These are phyloP conservation scores for Petrocephalus sullivani DNA, from an alignment of 2,797 vertebrate genomes.

Conservation along the genomic window DNA sequence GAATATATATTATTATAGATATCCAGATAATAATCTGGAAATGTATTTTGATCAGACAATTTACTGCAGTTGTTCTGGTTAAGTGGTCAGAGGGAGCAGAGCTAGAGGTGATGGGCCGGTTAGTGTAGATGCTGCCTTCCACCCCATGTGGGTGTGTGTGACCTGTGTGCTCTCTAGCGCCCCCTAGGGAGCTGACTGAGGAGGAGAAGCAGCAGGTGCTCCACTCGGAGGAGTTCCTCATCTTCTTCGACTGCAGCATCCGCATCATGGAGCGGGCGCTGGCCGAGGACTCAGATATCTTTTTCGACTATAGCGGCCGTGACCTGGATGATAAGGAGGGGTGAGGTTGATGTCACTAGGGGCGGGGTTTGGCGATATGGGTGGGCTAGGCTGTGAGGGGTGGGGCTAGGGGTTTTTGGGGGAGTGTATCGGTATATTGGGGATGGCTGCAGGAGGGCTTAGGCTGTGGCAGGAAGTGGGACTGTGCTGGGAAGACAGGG, in stretches of 20 bases:
- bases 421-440: too few relatives aligned
- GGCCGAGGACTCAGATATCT: conserved; percentile 87
- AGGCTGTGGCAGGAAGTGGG: not conserved
- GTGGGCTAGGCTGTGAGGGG: not conserved
- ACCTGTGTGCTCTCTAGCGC: conserved; percentile 34
- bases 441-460: not conserved
- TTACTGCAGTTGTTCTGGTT: not conserved
- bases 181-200: conserved; percentile 85
- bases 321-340: conserved; percentile 90
- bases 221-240: conserved; percentile 92
- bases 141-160: not conserved
- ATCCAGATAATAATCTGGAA: not conserved
- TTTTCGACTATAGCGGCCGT: conserved; percentile 89
- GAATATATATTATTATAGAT: not conserved
- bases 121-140: not conserved
- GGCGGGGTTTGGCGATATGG: not conserved
- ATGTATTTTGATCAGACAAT: not conserved
- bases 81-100: not conserved
- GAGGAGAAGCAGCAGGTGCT: conserved; percentile 94
- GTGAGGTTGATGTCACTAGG: conserved; percentile 58
- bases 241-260: conserved; percentile 93
- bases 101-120: not conserved
- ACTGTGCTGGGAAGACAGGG: not conserved
- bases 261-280: conserved; percentile 89
- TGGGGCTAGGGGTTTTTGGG: not conserved